Percentiles rank a stretch among this genome's conserved stretches.
These are phyloP conservation scores for Coremacera marginata DNA, from an alignment of 2,888 invertebrate species.

Conservation along the genomic window DNA sequence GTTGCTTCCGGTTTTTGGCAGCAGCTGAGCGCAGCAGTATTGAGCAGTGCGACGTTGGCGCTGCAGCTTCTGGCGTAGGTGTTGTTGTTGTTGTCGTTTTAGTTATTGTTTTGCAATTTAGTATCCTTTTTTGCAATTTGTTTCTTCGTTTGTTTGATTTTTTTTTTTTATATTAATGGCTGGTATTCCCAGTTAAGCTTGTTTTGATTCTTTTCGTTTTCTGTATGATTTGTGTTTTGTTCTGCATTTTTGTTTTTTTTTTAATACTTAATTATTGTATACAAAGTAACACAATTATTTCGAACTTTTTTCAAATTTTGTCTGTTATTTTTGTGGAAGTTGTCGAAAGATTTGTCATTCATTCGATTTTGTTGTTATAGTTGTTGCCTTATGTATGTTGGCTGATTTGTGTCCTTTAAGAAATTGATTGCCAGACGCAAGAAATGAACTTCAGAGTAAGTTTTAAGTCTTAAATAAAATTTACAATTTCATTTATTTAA, in stretches of 20 bases:
- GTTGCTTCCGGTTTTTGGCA: conserved; percentile 20
- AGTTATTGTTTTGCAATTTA: conserved; percentile 22
- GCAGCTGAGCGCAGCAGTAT: conserved; percentile 20
- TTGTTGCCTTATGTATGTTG: neutral
- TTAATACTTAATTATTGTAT: neutral
- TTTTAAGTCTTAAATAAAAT: too few relatives aligned
- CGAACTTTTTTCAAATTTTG: neutral
- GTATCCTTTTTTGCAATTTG: conserved; percentile 38
- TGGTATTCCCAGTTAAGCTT: neutral
- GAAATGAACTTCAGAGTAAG: neutral
- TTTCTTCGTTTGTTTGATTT: neutral
- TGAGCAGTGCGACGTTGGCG: neutral
- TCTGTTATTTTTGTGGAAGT: neutral
- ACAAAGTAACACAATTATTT: neutral
- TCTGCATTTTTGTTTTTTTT: neutral
- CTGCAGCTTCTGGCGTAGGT: neutral
- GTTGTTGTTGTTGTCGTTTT: conserved; percentile 22
- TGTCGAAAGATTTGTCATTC: neutral
- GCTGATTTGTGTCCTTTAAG: neutral
- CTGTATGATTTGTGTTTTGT: neutral
- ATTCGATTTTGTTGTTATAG: neutral
- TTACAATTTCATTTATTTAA: neutral
- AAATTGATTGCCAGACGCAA: neutral
- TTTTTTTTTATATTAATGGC: neutral
- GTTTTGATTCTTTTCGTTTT: neutral